Conservation (phyloP, 2,888 invertebrate genomes). For the Acleris literana region DNA sequence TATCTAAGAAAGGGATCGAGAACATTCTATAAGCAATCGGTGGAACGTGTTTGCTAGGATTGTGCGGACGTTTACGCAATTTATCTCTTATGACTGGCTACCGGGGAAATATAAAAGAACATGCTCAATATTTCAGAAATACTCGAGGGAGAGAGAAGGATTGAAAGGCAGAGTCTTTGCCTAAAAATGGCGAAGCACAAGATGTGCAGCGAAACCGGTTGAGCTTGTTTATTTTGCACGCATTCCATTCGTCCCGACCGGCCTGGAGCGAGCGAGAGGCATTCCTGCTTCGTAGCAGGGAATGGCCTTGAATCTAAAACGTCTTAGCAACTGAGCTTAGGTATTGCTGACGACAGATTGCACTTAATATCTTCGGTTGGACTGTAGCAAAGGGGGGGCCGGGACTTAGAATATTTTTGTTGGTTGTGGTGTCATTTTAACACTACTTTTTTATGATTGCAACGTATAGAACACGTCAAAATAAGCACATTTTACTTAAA, state of each 20-base stretch:
- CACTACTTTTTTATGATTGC: no score
- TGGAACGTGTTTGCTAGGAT: slow-evolving; percentile 14
- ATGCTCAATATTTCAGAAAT: slow-evolving; percentile 36
- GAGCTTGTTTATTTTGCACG: slow-evolving; percentile 81
- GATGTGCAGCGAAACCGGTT: slow-evolving; percentile 74
- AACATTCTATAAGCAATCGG: slow-evolving; percentile 15
- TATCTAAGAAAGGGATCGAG: slow-evolving; percentile 7
- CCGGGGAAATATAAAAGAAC: slow-evolving; percentile 36
- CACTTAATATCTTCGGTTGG: background rate
- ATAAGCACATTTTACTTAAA: no score
- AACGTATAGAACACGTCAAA: no score
- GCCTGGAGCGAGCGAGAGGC: slow-evolving; percentile 71
- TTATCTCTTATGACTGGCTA: slow-evolving; percentile 46
- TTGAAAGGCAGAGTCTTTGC: slow-evolving; percentile 46
- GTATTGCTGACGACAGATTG: slow-evolving; percentile 54
- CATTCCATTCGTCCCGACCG: slow-evolving; percentile 73
- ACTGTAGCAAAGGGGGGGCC: no score
- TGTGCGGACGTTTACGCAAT: slow-evolving; percentile 32
- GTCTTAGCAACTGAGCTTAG: slow-evolving; percentile 50
- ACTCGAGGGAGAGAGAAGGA: slow-evolving; percentile 52
- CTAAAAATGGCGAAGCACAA: slow-evolving; percentile 63
- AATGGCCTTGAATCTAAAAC: slow-evolving; percentile 70
- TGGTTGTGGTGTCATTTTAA: no score
- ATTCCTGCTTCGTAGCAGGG: slow-evolving; percentile 53
- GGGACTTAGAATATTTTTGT: no score